Conservation (phyloP, 2,797 vertebrate genomes). For the Rhynchotus rufescens region DNA sequence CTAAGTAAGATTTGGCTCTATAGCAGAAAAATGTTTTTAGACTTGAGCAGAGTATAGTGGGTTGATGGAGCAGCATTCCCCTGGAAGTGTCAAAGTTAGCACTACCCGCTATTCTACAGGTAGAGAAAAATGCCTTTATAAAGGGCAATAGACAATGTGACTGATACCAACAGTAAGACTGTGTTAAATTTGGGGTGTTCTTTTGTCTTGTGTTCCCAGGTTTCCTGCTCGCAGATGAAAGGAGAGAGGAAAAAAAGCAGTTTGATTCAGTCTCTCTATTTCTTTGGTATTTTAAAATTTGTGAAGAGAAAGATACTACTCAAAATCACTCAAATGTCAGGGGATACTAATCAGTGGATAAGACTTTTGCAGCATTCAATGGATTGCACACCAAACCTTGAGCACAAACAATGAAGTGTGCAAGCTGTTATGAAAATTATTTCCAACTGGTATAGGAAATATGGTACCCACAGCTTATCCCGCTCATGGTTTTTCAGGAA, state of each 20-base stretch:
- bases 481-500: background rate
- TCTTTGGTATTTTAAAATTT: background rate
- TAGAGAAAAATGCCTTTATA: background rate
- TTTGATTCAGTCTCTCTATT: background rate
- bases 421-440: background rate
- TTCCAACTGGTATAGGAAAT: background rate
- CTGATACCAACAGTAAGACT: background rate
- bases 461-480: background rate
- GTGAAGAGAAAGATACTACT: background rate
- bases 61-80: background rate
- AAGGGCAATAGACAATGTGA: background rate
- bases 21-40: background rate
- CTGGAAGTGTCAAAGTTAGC: background rate
- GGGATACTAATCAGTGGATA: background rate
- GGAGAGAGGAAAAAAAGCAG: background rate
- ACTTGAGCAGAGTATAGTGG: background rate
- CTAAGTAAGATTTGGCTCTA: background rate
- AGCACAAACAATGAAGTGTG: background rate
- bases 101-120: background rate
- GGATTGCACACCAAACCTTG: background rate
- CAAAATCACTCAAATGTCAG: background rate
- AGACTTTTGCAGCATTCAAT: background rate
- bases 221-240: background rate
- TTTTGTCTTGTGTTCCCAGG: background rate
- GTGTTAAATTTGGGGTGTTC: background rate